phyloP scores from a whole-genome alignment of 2,888 invertebrate genomes.

The Drosophila kokeensis region DNA sequence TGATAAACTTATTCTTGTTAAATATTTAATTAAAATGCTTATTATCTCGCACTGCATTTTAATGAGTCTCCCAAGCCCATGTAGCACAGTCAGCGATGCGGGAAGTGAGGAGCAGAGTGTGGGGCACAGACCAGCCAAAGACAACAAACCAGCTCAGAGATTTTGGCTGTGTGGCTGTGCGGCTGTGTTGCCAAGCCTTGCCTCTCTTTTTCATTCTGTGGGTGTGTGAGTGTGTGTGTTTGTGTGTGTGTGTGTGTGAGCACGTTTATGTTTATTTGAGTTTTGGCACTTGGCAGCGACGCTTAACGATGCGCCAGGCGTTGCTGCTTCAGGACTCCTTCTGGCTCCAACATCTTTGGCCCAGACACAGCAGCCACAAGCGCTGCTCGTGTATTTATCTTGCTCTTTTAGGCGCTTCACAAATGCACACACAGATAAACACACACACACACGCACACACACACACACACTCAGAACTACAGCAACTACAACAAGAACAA shows the following conservation, averaged over 20 bases:
- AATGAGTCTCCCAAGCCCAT: conserved; percentile 80
- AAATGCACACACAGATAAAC: conserved; percentile 22
- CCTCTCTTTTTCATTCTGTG: not conserved
- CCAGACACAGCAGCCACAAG: conserved; percentile 54
- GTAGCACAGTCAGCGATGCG: conserved; percentile 23
- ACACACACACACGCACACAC: conserved; percentile 9
- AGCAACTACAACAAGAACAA: conserved; percentile 37
- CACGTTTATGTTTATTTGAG: conserved; percentile 80
- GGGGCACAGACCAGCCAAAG: conserved; percentile 54
- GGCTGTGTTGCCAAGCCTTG: conserved; percentile 1
- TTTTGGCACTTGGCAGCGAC: conserved; percentile 81
- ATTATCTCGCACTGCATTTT: conserved; percentile 81
- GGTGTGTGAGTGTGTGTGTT: not conserved
- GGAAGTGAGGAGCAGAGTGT: not conserved
- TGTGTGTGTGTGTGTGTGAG: conserved; percentile 46
- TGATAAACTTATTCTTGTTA: conserved; percentile 84
- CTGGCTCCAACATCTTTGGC: conserved; percentile 34
- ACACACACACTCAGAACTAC: not conserved
- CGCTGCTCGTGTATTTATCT: conserved; percentile 67
- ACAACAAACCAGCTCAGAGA: conserved; percentile 78
- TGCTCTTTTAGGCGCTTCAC: conserved; percentile 73
- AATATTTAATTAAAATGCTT: conserved; percentile 83
- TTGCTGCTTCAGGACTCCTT: conserved; percentile 38
- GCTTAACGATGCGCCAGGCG: conserved; percentile 77
- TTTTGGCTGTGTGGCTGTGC: conserved; percentile 58